Conservation (phyloP, 1,140 invertebrate species). For the Drosophila sechellia region DNA sequence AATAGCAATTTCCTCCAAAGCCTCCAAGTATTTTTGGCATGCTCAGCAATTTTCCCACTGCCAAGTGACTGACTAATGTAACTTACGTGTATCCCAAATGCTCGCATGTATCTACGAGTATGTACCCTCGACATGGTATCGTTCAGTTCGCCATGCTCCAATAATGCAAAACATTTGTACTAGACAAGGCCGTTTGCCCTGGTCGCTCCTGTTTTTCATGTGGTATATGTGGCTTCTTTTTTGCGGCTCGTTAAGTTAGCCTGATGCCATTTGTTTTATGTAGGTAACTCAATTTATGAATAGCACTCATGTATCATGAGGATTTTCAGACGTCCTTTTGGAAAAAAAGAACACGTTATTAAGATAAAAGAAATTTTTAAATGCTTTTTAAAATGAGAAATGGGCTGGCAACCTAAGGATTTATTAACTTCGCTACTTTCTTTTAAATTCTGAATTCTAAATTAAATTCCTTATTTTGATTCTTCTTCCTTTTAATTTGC, state of each 20-base stretch:
- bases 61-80: constrained; percentile 76
- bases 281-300: constrained; percentile 73
- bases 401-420: neutral
- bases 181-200: constrained; percentile 48
- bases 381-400: constrained; percentile 15
- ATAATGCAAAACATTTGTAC: constrained; percentile 80
- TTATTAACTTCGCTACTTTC: neutral
- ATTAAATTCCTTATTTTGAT: too few species aligned
- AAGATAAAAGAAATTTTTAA: constrained; percentile 36
- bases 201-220: constrained; percentile 18
- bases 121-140: constrained; percentile 15
- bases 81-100: constrained; percentile 62
- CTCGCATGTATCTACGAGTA: too few species aligned
- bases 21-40: constrained; percentile 49
- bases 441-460: too few species aligned
- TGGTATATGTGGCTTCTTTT: constrained; percentile 51
- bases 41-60: constrained; percentile 66
- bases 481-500: neutral
- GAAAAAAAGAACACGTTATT: constrained; percentile 8
- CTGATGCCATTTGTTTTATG: constrained; percentile 72
- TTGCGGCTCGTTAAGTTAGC: constrained; percentile 71
- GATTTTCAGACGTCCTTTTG: constrained; percentile 17
- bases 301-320: constrained; percentile 38
- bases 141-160: constrained; percentile 33
- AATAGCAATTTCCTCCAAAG: constrained; percentile 53